Conservation (phyloP, 2,888 invertebrate genomes). For the Invenusta paracnida region DNA sequence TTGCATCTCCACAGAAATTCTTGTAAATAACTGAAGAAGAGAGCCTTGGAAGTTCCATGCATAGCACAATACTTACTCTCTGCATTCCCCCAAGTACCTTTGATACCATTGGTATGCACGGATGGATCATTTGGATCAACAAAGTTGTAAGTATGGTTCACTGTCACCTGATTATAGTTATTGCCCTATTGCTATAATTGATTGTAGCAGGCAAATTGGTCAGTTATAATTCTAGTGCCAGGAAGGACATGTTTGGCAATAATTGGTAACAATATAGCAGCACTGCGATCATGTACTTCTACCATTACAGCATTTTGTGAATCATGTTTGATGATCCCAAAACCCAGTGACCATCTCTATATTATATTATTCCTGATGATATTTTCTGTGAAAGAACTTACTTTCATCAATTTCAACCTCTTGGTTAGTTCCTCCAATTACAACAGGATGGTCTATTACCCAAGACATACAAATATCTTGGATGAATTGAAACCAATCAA, state of each 20-base stretch:
- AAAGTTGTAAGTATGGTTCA: neutral
- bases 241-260: neutral
- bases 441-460: neutral
- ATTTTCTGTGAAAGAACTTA: conserved; percentile 20
- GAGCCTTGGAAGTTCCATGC: neutral
- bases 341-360: conserved; percentile 28
- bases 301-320: neutral
- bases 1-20: conserved; percentile 10
- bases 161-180: neutral
- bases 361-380: neutral
- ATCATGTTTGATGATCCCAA: neutral
- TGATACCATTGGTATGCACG: neutral
- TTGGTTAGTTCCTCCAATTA: neutral
- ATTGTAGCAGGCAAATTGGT: neutral
- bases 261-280: neutral
- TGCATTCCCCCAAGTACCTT: neutral
- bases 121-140: neutral
- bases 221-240: neutral
- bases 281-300: neutral
- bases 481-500: conserved; percentile 24
- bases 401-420: conserved; percentile 1
- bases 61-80: neutral
- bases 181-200: too few relatives aligned
- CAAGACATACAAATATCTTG: neutral
- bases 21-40: neutral